Evolutionary conservation across 1,140 invertebrate genomes (phyloP).

Genomic region (Aphidius gifuensis): DNA sequence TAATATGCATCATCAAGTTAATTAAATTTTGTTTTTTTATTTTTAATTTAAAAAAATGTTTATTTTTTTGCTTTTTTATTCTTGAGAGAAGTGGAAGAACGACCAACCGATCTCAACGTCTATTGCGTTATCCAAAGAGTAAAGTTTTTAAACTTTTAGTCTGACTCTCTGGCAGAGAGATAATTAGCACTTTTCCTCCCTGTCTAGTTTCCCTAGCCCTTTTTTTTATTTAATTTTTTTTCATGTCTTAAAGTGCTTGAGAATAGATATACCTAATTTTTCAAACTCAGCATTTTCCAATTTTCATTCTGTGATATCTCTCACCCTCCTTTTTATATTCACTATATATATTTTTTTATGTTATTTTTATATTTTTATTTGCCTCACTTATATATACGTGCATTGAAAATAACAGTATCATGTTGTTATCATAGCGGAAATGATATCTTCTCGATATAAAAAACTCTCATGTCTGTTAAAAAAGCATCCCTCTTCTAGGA

Average conservation of each 20-base stretch:
- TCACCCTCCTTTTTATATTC: background rate
- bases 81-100: constrained; percentile 30
- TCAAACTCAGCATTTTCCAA: constrained; percentile 18
- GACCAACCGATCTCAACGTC: constrained; percentile 34
- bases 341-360: background rate
- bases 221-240: background rate
- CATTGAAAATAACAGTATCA: constrained; percentile 27
- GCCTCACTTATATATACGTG: background rate
- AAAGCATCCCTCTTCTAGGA: too few species aligned
- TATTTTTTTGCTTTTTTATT: background rate
- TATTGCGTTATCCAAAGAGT: constrained; percentile 34
- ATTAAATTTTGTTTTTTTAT: constrained; percentile 1
- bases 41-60: too few species aligned
- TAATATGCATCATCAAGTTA: background rate
- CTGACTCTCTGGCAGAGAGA: constrained; percentile 23
- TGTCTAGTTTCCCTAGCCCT: constrained; percentile 1
- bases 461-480: too few species aligned
- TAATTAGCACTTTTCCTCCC: constrained; percentile 32
- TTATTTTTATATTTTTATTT: background rate
- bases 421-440: constrained; percentile 25
- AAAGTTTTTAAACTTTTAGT: constrained; percentile 31
- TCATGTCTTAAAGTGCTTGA: constrained; percentile 4
- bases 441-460: constrained; percentile 21
- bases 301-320: background rate
- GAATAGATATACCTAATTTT: background rate